Evolutionary conservation across 2,797 vertebrate species (phyloP), one percentile per base, ranked within the genome.

Genomic region (Sebastes hubbsi): DNA sequence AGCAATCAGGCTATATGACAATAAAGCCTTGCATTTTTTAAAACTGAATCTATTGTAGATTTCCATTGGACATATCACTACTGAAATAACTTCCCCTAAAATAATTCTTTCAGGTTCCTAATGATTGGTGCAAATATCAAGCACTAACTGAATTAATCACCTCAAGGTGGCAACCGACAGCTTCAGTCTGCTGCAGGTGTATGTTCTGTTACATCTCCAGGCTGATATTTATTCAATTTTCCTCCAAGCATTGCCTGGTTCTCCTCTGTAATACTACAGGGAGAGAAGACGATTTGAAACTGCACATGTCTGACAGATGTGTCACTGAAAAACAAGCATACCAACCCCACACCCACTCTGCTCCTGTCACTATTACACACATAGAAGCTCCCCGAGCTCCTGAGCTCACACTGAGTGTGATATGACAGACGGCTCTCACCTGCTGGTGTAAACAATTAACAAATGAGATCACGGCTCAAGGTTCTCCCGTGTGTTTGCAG

Each of bases 381-480:
- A 56, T 66, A 61, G 27, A 11, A 36, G 32, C n/a, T 55, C 52
- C 52, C 52, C 55, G 9, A 13, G 68, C 29, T 74, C 32, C n/a
- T 1, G 24, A 29, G 29, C 25, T 58, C 55, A 10, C 52, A 69
- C 70, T 12, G 16, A 65, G 62, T 25, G 32, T 76, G 77, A 77
- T 36, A 61, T 70, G 83, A 76, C 76, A 78, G 83, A 77, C 58
- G 72, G 55, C 63, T 85, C 52, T 59, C 84, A 87, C 86, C 82
- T 91, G 86, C 82, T 83, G 66, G 62, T 66, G 16, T 27, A 24
- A 66, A 62, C 69, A 80, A 86, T 86, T 84, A 84, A 72, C 58
- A 77, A 80, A 86, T 84, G 56, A 87, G 78, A 83, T 81, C 64
- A 63, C 2, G n/a, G 22, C 55, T 78, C 27, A 14, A 10, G 30